Evolutionary conservation across 2,888 invertebrate species (phyloP), one percentile per base, ranked within the genome.

Genomic region (Dysmachus trigonus): DNA sequence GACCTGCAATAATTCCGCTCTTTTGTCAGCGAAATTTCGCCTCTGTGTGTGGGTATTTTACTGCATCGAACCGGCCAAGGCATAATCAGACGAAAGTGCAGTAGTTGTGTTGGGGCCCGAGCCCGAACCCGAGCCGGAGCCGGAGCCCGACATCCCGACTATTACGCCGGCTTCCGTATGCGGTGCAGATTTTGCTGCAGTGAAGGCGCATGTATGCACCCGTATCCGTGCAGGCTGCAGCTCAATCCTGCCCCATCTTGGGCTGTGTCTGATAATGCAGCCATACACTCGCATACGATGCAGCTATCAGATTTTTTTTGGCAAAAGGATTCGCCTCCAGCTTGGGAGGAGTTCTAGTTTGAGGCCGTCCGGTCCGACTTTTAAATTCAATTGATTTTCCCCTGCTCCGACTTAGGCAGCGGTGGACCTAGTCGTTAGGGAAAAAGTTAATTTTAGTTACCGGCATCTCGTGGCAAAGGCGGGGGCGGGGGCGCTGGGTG

Each of bases 161-260:
- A 53, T 51, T 30, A 30, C 30, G 13, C 53, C 18, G 53, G 62
- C 81, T 81, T 81, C 81, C 81, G 51, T 81, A 81, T 81, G 62
- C 81, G 51, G 81, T 35, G 62, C 62, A 81, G 77, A 81, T 62
- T 81, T 33, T 53, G 81, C 81, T 81, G 81, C 81, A 81, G 81
- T 81, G 33, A 35, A 31, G 53, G 33, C 81, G 51, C 31, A 18
- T 81, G 53, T 81, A 6, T 53, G 62, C 33, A n/a, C 81, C 53
- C 18, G 81, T 81, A n/a, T 51, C 35, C 53, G 31, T 81, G 53
- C 81, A 79, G 33, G 18, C 81, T 81, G 81, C 81, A 81, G 13
- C 81, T 10, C 7, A 81, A 18, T 53, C 33, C 33, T 62, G 18
- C 81, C 81, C 81, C 81, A 18, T 22, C 81, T 53, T 41, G 47